phyloP scores from a whole-genome alignment of 2,113 vertebrate genomes.

The Salvelinus fontinalis region DNA sequence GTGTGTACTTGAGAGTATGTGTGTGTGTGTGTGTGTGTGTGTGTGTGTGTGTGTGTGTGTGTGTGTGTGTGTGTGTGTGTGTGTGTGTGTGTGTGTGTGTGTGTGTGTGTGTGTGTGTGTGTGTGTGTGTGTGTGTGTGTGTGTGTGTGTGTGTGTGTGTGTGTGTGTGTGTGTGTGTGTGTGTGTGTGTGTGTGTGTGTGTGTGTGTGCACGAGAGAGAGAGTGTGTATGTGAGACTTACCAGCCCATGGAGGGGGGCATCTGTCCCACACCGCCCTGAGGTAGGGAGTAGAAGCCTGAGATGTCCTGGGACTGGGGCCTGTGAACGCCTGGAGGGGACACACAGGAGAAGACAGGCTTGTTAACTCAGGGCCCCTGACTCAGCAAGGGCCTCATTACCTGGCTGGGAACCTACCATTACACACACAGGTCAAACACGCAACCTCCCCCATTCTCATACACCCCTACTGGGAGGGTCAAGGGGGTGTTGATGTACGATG shows the following conservation, averaged over 20 bases:
- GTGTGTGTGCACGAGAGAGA: too few species aligned
- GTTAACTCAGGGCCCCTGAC: neutral
- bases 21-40: too few species aligned
- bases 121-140: too few species aligned
- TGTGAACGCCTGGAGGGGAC: conserved; percentile 82
- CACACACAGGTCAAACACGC: conserved; percentile 3
- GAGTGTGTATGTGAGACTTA: conserved; percentile 72
- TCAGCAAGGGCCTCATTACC: conserved; percentile 44
- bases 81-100: too few species aligned
- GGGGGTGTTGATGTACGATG: too few species aligned
- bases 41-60: too few species aligned
- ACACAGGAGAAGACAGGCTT: neutral
- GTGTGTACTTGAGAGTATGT: too few species aligned
- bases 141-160: too few species aligned
- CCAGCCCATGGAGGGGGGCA: conserved; percentile 95
- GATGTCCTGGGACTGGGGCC: conserved; percentile 91
- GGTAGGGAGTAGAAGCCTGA: conserved; percentile 92
- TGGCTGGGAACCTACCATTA: conserved; percentile 67
- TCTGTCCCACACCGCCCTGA: conserved; percentile 89
- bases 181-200: too few species aligned
- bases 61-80: too few species aligned
- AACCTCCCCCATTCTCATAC: neutral
- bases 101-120: too few species aligned
- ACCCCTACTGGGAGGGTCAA: neutral
- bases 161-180: too few species aligned